Evolutionary conservation across 1,140 invertebrate species (phyloP).

Genomic region (Brachionus rotundiformis): DNA sequence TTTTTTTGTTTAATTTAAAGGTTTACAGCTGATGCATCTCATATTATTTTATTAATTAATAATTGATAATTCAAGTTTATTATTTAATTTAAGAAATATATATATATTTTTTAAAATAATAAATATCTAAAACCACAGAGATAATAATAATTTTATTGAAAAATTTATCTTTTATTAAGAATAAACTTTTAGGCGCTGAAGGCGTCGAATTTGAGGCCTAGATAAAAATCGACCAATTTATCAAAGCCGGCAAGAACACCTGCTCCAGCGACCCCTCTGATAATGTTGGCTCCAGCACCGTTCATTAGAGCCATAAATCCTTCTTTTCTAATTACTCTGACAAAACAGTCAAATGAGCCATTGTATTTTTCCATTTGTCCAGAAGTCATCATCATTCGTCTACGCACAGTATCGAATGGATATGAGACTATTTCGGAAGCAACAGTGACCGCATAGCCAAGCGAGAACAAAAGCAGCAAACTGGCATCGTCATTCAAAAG

Average conservation of each 20-base stretch:
- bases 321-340: conserved; percentile 67
- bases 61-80: too few species aligned
- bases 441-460: conserved; percentile 79
- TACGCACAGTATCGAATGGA: conserved; percentile 87
- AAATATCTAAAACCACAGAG: too few species aligned
- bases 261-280: conserved; percentile 65
- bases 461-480: conserved; percentile 79
- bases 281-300: conserved; percentile 67
- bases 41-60: too few species aligned
- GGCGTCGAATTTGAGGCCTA: not conserved
- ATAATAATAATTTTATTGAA: too few species aligned
- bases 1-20: too few species aligned
- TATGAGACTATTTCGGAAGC: conserved; percentile 85
- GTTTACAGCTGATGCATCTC: too few species aligned
- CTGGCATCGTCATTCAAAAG: conserved; percentile 77
- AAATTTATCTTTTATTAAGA: too few species aligned
- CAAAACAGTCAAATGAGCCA: conserved; percentile 66
- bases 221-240: conserved; percentile 64
- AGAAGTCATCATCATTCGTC: conserved; percentile 80
- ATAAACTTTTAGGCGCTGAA: not conserved
- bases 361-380: conserved; percentile 68
- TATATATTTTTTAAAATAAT: too few species aligned
- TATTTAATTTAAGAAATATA: too few species aligned
- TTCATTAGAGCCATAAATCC: conserved; percentile 68
- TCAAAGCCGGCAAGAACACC: conserved; percentile 68